Evolutionary conservation across 1,140 invertebrate genomes (phyloP), one percentile per base, ranked within the genome.

Genomic region (Coptotermes formosanus): DNA sequence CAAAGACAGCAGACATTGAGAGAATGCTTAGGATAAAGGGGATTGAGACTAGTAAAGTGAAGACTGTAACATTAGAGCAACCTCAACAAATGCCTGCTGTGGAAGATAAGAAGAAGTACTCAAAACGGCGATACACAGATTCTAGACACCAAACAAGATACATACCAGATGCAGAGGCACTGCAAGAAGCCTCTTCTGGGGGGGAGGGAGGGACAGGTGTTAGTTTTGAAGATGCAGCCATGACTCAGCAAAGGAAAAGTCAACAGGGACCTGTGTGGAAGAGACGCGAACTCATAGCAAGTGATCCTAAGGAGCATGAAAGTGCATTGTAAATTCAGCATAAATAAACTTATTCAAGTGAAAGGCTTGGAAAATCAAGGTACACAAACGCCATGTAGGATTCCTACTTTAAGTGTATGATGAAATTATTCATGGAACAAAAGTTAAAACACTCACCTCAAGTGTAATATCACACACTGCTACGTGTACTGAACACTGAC

Each of bases 241-340:
- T 55, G 55, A 89, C n/a, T 89, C 89, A n/a, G 88, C 88, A 16
- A 88, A n/a, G 69, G 85, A 59, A 69, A 30, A 87, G 81, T 83
- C 38, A 44, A 16, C 48, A 88, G 45, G 91, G 90, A 55, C 92
- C 93, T 38, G 92, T 96, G 4, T 97, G 96, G 92, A 97, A 97
- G 90, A 92, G 96, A 82, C 93, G 95, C 84, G 95, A 97, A 90
- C 91, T 97, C 45, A 97, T 97, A 88, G 95, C 96, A 8, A 96
- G 95, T 90, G 94, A 95, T 85, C 94, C 93, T 9, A 92, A 93
- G 52, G 75, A 38, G 1, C 85, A 83, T 25, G 85, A 86, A 82
- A 85, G 45, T n/a, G 48, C 59, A 30, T 44, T 85, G 44, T 75
- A 75, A 75, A 30, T 9, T 75, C 25, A 75, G 7, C 8, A 12